Evolutionary conservation across 2,888 invertebrate genomes (phyloP).

Genomic region (Candidula unifasciata): DNA sequence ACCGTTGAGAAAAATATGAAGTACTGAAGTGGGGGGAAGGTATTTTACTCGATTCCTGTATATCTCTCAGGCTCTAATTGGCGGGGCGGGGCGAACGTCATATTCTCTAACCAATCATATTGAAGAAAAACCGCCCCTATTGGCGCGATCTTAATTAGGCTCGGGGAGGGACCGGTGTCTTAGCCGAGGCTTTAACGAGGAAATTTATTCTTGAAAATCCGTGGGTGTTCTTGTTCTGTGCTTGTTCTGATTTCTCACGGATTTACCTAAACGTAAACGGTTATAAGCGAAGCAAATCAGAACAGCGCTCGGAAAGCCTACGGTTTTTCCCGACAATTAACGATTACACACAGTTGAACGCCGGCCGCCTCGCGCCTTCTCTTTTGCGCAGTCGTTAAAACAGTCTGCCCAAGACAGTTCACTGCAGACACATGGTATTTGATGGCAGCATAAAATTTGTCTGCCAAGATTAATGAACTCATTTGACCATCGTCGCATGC

Average conservation of each 20-base stretch:
- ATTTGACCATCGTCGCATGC: too few relatives aligned
- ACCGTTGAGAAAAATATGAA: too few relatives aligned
- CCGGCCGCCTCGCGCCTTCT: background rate
- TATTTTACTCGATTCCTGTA: background rate
- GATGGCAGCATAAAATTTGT: too few relatives aligned
- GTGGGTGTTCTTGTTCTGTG: conserved; percentile 27
- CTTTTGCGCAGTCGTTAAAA: background rate
- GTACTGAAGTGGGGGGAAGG: too few relatives aligned
- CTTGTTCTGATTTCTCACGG: conserved; percentile 19
- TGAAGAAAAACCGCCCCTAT: conserved; percentile 9
- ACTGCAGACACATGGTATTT: background rate
- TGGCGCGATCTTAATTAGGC: conserved; percentile 20
- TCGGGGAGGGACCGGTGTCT: conserved; percentile 6
- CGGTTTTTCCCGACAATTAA: background rate
- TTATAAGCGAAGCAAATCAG: conserved; percentile 3
- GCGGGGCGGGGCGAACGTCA: conserved; percentile 37
- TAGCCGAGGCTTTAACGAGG: background rate
- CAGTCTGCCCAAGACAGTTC: background rate
- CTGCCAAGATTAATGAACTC: too few relatives aligned
- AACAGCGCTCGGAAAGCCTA: background rate
- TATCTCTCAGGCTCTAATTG: conserved; percentile 30
- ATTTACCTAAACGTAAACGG: conserved; percentile 7
- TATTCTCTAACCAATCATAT: conserved; percentile 38
- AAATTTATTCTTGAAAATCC: conserved; percentile 1
- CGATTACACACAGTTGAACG: background rate